A percentile compares a stretch with the other conserved stretches of the same genome.
These are phyloP conservation scores for Clarias platycephalus DNA, from an alignment of 2,797 vertebrate species.

Conservation along the genomic window DNA sequence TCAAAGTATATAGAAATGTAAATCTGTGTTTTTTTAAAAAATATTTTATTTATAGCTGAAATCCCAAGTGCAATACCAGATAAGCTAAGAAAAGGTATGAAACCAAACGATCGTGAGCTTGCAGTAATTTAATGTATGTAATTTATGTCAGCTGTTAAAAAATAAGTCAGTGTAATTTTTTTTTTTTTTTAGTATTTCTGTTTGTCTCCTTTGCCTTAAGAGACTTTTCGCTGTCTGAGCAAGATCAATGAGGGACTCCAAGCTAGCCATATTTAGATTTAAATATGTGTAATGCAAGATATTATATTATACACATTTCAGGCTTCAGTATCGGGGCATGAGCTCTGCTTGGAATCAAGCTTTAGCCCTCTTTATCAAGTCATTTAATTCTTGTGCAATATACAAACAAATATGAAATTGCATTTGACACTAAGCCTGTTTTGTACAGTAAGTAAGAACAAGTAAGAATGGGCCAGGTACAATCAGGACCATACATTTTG, in stretches of 20 bases:
- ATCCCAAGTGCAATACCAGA: background rate
- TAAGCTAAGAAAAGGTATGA: background rate
- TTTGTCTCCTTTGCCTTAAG: background rate
- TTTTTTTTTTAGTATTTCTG: background rate
- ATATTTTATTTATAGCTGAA: background rate
- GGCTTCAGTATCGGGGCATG: background rate
- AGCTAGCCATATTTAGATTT: background rate
- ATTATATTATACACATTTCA: background rate
- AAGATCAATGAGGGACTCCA: background rate
- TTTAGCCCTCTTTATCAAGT: background rate
- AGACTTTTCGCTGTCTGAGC: background rate
- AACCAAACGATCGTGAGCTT: background rate
- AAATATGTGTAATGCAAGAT: background rate
- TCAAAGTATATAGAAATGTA: background rate
- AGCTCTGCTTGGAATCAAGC: background rate
- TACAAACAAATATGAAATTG: background rate
- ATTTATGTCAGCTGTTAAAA: background rate
- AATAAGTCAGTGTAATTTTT: background rate
- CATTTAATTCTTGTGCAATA: background rate
- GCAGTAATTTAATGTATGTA: background rate
- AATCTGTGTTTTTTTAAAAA: background rate
- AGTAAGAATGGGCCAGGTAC: no score
- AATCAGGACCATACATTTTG: no score
- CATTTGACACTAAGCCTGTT: background rate
- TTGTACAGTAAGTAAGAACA: no score